phyloP scores from a whole-genome alignment of 1,140 invertebrate genomes.

The Neodiprion pinetum region DNA sequence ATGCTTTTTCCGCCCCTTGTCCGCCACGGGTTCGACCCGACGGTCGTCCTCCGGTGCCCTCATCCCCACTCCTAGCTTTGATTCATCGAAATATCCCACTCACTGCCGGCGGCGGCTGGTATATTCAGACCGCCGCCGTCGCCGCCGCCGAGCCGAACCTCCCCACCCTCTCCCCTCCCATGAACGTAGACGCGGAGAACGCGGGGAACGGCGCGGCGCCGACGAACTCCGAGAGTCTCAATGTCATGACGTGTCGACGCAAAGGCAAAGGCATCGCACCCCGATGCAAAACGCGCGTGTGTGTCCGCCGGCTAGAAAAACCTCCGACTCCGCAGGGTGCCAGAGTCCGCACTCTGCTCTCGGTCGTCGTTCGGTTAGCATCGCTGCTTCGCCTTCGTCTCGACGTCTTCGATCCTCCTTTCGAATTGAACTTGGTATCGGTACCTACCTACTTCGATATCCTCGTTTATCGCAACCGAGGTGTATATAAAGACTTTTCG shows the following conservation, averaged over 20 bases:
- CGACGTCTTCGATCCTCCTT: too few relatives aligned
- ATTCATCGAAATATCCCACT: slow-evolving; percentile 13
- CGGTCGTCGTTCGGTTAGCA: background rate
- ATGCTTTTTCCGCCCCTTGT: background rate
- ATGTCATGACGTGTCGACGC: slow-evolving; percentile 33
- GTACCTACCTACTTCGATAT: too few relatives aligned
- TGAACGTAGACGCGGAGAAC: slow-evolving; percentile 24
- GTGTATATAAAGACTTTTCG: too few relatives aligned
- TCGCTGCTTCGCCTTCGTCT: background rate
- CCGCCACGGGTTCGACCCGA: background rate
- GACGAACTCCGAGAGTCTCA: slow-evolving; percentile 24
- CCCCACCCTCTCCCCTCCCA: slow-evolving; percentile 9
- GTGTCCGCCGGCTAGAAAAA: background rate
- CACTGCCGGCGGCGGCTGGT: background rate
- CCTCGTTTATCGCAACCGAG: too few relatives aligned
- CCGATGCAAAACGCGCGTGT: background rate
- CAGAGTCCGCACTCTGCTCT: background rate
- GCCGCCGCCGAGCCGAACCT: background rate
- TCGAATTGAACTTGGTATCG: too few relatives aligned
- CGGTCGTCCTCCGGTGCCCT: slow-evolving; percentile 3
- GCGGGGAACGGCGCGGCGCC: background rate
- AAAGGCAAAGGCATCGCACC: slow-evolving; percentile 1
- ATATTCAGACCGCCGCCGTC: background rate
- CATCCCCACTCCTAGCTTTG: slow-evolving; percentile 3
- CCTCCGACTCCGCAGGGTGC: too few relatives aligned